phyloP scores from a whole-genome alignment of 2,888 invertebrate genomes.

The Atrina japonica region DNA sequence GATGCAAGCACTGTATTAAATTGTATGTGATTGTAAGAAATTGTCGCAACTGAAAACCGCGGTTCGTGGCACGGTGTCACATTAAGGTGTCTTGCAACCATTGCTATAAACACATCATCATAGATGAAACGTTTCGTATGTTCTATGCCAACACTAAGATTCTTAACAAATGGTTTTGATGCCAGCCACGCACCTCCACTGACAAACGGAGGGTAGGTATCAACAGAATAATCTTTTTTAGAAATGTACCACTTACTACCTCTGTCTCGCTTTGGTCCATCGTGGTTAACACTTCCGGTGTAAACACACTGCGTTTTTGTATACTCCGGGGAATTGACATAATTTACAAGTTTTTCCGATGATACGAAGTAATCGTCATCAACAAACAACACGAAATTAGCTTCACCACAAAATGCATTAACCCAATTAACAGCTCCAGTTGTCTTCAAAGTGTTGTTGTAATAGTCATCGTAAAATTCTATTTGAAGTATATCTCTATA shows the following conservation, averaged over 20 bases:
- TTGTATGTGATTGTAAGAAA: background rate
- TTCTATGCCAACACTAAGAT: conserved; percentile 13
- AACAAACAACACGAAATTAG: conserved; percentile 11
- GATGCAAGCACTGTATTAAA: background rate
- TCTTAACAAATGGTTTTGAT: conserved; percentile 9
- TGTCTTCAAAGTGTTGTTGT: conserved; percentile 27
- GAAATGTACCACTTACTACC: conserved; percentile 25
- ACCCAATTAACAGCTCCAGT: conserved; percentile 21
- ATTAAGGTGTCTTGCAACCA: conserved; percentile 19
- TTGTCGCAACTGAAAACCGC: background rate
- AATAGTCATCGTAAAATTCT: conserved; percentile 12
- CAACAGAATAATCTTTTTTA: conserved; percentile 17
- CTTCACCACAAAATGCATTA: background rate
- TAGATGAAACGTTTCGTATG: conserved; percentile 23
- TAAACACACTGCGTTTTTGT: no score
- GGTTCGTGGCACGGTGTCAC: background rate
- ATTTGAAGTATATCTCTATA: conserved; percentile 22
- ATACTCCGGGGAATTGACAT: background rate
- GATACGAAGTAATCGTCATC: conserved; percentile 26
- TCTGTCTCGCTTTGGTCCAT: background rate
- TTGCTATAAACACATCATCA: conserved; percentile 28
- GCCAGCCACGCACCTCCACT: conserved; percentile 25
- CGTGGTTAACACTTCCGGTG: conserved; percentile 12
- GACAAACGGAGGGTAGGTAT: conserved; percentile 24
- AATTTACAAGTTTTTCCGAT: background rate